Evolutionary conservation across 2,888 invertebrate species (phyloP), one percentile per base, ranked within the genome.

Genomic region (Eledona agricola): DNA sequence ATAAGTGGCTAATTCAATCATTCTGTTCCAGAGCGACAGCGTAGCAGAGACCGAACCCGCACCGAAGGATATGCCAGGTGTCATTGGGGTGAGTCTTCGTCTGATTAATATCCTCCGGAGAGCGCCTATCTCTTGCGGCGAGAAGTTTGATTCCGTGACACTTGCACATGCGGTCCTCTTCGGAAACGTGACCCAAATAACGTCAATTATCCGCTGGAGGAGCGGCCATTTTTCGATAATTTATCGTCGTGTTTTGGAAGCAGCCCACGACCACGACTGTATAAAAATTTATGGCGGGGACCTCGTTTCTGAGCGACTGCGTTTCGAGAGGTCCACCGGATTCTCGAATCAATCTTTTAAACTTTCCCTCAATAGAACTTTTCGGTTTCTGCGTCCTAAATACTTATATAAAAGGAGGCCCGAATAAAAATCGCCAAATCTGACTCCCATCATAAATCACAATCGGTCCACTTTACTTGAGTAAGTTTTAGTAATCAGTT

Each of bases 11-110:
- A 60, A 60, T 58, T 58, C 40, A 46, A 54, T 50, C 29, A 38
- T 49, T 50, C 32, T 64, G 52, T 74, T 73, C 13, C 75, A 76
- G 76, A 75, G 70, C 69, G 77, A 77, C 69, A 74, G 72, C 69
- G 64, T 76, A 75, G 72, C 73, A 59, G 74, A 75, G 59, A 68
- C 73, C 58, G 72, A 73, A 59, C 72, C 74, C 67, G 73, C 73
- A 70, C 70, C 77, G 64, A 78, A 76, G 73, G 78, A 79, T 69
- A 84, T 84, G 84, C 82, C 83, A 71, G 83, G 83, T 72, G 81
- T 84, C 72, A 84, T 84, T 78, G 81, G 83, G 83, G 84, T 84
- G 77, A 83, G 83, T 64, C 60, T 58, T 58, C n/a, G n/a, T n/a
- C 60, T 64, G 54, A 61, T 63, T 62, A 61, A 63, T 64, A 63